These are phyloP conservation scores for Ormia ochracea DNA, from an alignment of 2,888 invertebrate species.

Conservation along the genomic window DNA sequence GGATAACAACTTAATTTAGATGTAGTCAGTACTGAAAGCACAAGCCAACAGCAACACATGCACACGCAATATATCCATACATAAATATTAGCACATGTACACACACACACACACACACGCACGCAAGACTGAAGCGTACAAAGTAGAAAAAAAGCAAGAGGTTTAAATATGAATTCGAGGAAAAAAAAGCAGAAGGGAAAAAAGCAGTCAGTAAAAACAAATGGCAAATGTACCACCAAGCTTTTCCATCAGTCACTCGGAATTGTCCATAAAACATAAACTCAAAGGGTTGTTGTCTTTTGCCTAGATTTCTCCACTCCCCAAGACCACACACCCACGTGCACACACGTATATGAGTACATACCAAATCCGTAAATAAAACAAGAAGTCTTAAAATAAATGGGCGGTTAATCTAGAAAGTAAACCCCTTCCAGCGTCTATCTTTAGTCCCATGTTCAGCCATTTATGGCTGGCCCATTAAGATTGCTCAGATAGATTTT, in stretches of 20 bases:
- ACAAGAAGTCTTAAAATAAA: slow-evolving; percentile 17
- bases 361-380: too few species aligned
- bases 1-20: slow-evolving; percentile 75
- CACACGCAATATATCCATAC: too few species aligned
- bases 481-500: slow-evolving; percentile 41
- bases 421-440: background rate
- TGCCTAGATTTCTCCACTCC: background rate
- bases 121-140: slow-evolving; percentile 15
- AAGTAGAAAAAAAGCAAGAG: slow-evolving; percentile 56
- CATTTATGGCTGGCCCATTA: slow-evolving; percentile 33
- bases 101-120: background rate
- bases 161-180: slow-evolving; percentile 41
- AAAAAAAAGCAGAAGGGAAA: background rate
- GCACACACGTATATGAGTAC: background rate
- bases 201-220: slow-evolving; percentile 5
- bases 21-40: slow-evolving; percentile 64
- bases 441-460: background rate
- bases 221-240: slow-evolving; percentile 37
- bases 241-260: slow-evolving; percentile 26
- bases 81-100: background rate
- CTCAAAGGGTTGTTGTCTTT: slow-evolving; percentile 53
- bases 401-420: slow-evolving; percentile 38
- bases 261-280: slow-evolving; percentile 29
- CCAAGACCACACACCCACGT: background rate
- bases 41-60: slow-evolving; percentile 52